Base-by-base conservation (phyloP, 2,113 vertebrate species). In the Haplotaxodon microlepis region DNA sequence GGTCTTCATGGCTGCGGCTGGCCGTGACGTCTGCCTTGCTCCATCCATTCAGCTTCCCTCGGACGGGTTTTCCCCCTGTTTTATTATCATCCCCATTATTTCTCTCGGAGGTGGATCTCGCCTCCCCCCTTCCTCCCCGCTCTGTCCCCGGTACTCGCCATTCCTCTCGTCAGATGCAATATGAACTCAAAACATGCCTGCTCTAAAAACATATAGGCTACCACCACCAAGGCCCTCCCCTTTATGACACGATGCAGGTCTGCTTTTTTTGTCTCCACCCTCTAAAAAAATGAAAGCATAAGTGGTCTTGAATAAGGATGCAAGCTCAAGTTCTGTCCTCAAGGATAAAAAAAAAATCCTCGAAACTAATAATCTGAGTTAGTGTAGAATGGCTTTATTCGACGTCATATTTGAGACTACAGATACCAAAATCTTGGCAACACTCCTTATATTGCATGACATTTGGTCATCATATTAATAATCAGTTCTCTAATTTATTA, bases 1-100 rank as follows among this genome's bases (percentile, higher is more conserved):
- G 89, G 84, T 95, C 95, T 96, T 93, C 96, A 94, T 96, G 96
- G 96, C 93, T 96, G 97, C 97, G 56, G 95, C 95, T 92, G 90
- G 63, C 54, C 84, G 95, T 98, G 98, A 98, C 97, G 97, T 97
- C 91, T 95, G 92, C 89, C 83, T 87, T 90, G 94, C 93, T 93
- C 96, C 96, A 93, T 97, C 97, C 97, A 97, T 96, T 97, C 97
- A 97, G 97, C 94, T 95, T 96, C 93, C 84, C 90, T 82, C 92
- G 76, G 71, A 88, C 92, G 95, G 95, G 92, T 95, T 92, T 76
- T 90, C 94, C 93, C 93, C 89, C 86, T 81, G 84, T 88, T 93
- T 94, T 92, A 95, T 94, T 90, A 92, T 93, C 91, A 38, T 90
- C 92, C 92, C 93, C 90, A 92, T 93, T 96, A 96, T 95, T 95